Evolutionary conservation across 53 echinoderm and acorn worm genomes (phyloP), one percentile per base, ranked within the genome.

Genomic region (Holothuria scabra): DNA sequence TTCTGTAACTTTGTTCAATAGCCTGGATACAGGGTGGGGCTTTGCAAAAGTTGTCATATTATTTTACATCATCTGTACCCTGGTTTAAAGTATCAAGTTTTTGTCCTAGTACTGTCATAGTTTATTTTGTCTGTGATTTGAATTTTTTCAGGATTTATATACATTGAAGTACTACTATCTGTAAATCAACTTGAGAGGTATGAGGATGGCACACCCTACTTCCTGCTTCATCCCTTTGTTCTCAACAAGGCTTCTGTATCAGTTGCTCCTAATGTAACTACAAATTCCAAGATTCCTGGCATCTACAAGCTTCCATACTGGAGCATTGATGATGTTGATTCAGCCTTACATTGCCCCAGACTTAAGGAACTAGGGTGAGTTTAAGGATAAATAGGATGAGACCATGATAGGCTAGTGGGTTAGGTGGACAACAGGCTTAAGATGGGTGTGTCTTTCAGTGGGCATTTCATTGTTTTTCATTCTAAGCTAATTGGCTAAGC

Each of bases 201-300:
- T 31, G 84, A 90, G 14, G 72, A 60, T 5, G 56, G 35, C 19
- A 60, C 72, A 55, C 56, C 84, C 1, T 97, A 97, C 85, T 97
- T 84, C 56, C 90, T 97, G 37, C 94, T 97, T 9, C 97, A 97
- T 88, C 97, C 97, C 7, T 85, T 97, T 35, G 82, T 94, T 55
- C 90, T 85, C 41, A 92, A 86, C 74, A 90, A 92, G 48, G 88
- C 81, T 56, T 83, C 46, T 1, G 86, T 88, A 18, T 52, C 59
- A 31, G 78, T 93, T 38, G 59, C 68, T 61, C 88, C 85, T 19
- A 91, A 80, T 69, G 69, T 91, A n/a, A 81, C 87, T 3, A 5
- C 81, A 38, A 67, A 88, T 46, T 87, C 70, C 44, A 87, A 85
- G 72, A 87, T 83, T 23, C 79, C 80, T 29, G 87, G 80, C 65